Evolutionary conservation across 1,140 invertebrate species (phyloP).

Genomic region (Papilio machaon): DNA sequence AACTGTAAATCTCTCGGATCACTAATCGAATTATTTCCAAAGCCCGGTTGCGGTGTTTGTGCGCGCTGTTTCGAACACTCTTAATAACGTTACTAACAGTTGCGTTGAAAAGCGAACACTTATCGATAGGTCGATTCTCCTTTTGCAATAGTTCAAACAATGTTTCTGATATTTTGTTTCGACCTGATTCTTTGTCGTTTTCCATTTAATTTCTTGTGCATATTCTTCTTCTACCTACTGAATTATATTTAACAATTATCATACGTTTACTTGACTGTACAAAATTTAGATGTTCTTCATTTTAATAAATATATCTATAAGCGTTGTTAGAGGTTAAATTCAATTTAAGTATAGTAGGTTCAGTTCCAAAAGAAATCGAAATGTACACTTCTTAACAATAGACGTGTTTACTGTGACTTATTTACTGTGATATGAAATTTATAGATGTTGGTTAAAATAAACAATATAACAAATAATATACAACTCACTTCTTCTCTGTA

Average conservation of each 20-base stretch:
- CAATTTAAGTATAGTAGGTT: not conserved
- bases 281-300: no score
- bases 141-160: not conserved
- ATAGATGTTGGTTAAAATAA: no score
- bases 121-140: conserved; percentile 8
- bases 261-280: not conserved
- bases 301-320: no score
- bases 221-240: not conserved
- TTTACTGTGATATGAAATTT: no score
- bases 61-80: not conserved
- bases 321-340: no score
- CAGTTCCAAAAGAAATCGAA: not conserved
- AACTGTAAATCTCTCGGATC: conserved; percentile 75
- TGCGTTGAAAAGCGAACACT: conserved; percentile 19
- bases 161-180: conserved; percentile 28
- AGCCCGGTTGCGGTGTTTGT: conserved; percentile 16
- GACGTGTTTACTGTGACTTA: no score
- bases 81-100: conserved; percentile 13
- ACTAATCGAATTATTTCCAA: conserved; percentile 61
- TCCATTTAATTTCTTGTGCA: not conserved
- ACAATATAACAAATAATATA: no score
- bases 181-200: conserved; percentile 30
- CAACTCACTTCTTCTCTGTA: not conserved
- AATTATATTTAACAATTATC: not conserved
- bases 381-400: no score